These are phyloP conservation scores for Diglossa brunneiventris DNA, from an alignment of 2,113 vertebrate species.

Conservation along the genomic window DNA sequence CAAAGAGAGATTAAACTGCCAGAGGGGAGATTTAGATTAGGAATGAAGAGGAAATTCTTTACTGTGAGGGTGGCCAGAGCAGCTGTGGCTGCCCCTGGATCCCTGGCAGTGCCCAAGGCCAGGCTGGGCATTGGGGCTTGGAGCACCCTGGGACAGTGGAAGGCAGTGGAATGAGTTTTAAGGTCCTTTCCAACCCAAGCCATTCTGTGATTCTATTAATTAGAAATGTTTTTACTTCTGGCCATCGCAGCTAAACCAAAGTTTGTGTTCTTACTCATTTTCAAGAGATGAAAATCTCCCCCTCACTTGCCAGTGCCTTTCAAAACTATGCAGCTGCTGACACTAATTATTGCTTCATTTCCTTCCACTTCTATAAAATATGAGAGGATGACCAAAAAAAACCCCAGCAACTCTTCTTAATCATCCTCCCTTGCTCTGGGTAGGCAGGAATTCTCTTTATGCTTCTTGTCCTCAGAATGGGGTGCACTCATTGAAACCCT, in stretches of 20 bases:
- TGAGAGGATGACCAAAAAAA: neutral
- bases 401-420: accelerated
- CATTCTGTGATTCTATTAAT: neutral
- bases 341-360: slow-evolving; percentile 8
- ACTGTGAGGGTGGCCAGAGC: neutral
- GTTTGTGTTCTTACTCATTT: neutral
- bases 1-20: neutral
- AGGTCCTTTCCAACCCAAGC: neutral
- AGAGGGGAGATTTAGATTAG: neutral
- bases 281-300: neutral
- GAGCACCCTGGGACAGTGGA: accelerated
- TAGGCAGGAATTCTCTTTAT: neutral
- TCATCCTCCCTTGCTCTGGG: neutral
- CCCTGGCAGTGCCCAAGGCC: neutral
- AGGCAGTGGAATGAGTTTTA: neutral
- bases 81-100: neutral
- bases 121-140: accelerated
- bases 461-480: neutral
- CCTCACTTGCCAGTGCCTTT: neutral
- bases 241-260: neutral
- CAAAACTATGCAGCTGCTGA: neutral
- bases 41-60: neutral
- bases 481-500: neutral
- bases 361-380: neutral
- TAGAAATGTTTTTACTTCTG: neutral